Evolutionary conservation across 2,113 vertebrate genomes (phyloP), one percentile per base, ranked within the genome.

Genomic region (Dicentrarchus labrax): DNA sequence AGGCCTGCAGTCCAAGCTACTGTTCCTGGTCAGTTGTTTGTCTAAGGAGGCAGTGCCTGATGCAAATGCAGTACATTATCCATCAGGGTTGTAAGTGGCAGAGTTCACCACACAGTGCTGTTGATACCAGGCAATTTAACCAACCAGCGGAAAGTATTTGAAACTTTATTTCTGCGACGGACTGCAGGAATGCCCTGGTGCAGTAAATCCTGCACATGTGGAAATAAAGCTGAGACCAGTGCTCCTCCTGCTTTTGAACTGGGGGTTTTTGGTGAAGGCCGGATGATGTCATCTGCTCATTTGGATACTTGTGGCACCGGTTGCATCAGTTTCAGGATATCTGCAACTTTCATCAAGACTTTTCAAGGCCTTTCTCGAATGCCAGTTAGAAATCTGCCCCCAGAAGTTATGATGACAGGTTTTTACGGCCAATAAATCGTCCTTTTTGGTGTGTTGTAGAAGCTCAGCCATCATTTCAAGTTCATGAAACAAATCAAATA

Each of bases 211-310:
- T 24, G 60, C 76, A 72, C 69, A 81, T 83, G 56, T 89, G 81
- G 82, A 84, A 90, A 77, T 45, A 8, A 43, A 60, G 62, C 76
- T 79, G 24, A 38, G 60, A 79, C 30, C n/a, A 72, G 61, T 1
- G 41, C 51, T 66, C 62, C 38, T 65, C 38, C 73, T 39, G 38
- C 67, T 12, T 73, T 66, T 43, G 38, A 56, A 72, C 54, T 30
- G 57, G 22, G 41, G 22, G 36, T 64, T 85, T 74, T 24, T 72
- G 61, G 73, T 45, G 39, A 76, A 76, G 72, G 22, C 80, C 30
- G 22, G 76, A 77, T 90, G 90, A 90, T 84, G 86, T 92, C 87
- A 90, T 84, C 43, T 38, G 72, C 61, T 88, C 39, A 88, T 91
- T 82, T 89, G 76, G 70, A 90, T 89, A 76, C 65, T 89, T 89